Conservation (phyloP, 2,113 vertebrate genomes). For the Anthoscopus minutus region DNA sequence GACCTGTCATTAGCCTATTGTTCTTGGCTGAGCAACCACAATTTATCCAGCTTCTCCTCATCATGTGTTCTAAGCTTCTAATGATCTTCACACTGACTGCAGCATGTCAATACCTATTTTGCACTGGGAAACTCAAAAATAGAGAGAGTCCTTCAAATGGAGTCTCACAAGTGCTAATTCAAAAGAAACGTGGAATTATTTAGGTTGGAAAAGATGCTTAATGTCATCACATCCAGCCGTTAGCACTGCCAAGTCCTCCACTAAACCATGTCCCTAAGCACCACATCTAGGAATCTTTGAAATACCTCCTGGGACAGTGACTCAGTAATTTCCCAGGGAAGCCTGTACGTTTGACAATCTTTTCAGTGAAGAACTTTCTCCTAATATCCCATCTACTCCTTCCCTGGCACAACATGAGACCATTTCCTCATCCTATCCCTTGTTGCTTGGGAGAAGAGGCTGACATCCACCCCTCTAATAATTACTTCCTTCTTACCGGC, state of each 20-base stretch:
- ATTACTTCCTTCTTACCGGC: neutral
- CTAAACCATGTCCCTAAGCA: neutral
- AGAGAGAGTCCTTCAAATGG: neutral
- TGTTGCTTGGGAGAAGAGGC: neutral
- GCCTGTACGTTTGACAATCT: neutral
- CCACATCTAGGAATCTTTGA: neutral
- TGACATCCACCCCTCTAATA: neutral
- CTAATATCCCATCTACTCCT: neutral
- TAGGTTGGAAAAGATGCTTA: neutral
- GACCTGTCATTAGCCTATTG: neutral
- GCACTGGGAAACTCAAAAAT: neutral
- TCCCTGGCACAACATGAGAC: neutral
- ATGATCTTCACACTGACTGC: neutral
- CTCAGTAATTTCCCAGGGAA: neutral
- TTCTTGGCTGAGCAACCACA: neutral
- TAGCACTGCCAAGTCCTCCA: neutral
- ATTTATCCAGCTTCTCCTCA: fast-evolving
- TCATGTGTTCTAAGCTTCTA: neutral
- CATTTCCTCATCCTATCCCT: neutral
- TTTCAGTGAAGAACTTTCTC: neutral
- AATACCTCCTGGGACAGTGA: neutral
- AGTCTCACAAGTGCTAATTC: neutral
- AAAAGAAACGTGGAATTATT: neutral
- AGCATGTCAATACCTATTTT: neutral
- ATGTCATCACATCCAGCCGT: neutral